phyloP scores from a whole-genome alignment of 2,113 vertebrate genomes.

The Nycticebus coucang region DNA sequence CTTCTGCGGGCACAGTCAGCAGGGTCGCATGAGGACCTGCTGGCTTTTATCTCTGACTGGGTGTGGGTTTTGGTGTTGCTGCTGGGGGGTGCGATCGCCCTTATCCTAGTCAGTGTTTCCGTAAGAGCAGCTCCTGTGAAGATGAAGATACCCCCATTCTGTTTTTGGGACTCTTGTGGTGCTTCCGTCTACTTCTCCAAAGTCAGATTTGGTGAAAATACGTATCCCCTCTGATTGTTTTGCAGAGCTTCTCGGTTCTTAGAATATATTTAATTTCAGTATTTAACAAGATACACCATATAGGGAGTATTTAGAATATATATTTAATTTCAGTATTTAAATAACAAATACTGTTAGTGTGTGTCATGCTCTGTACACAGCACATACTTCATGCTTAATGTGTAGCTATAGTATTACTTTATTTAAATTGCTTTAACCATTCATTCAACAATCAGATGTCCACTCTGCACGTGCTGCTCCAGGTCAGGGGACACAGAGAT shows the following conservation, averaged over 20 bases:
- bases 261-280: not conserved
- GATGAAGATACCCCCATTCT: not conserved
- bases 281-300: too few species aligned
- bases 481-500: not conserved
- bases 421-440: not conserved
- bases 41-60: not conserved
- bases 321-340: not conserved
- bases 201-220: not conserved
- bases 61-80: not conserved
- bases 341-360: not conserved
- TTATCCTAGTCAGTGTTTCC: not conserved
- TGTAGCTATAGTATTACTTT: not conserved
- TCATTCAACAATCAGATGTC: not conserved
- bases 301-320: too few species aligned
- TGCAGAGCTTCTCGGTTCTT: slow-evolving; percentile 9
- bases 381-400: not conserved
- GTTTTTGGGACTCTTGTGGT: not conserved
- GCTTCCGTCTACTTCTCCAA: not conserved
- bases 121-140: not conserved
- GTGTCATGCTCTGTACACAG: not conserved
- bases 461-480: not conserved
- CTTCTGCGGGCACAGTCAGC: too few species aligned
- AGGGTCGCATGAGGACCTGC: not conserved
- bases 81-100: not conserved
- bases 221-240: not conserved